phyloP scores from a whole-genome alignment of 2,113 vertebrate genomes.

The Gulo gulo region DNA sequence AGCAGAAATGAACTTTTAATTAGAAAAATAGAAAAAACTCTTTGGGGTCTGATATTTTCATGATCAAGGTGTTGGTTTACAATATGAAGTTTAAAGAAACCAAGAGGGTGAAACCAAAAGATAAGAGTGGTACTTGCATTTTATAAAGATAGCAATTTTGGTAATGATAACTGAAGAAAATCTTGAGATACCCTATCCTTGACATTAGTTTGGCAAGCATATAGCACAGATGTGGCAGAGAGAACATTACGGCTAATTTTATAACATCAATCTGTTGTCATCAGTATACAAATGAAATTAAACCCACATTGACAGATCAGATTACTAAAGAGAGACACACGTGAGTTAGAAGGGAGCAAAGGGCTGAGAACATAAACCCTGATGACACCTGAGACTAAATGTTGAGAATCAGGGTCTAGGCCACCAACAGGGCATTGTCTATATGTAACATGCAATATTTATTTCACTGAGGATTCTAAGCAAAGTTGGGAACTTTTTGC shows the following conservation, averaged over 20 bases:
- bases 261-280: constrained; percentile 78
- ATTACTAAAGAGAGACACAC: constrained; percentile 55
- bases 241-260: constrained; percentile 81
- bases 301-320: constrained; percentile 61
- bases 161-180: constrained; percentile 62
- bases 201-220: constrained; percentile 76
- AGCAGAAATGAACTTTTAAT: not conserved
- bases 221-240: constrained; percentile 75
- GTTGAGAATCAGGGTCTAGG: not conserved
- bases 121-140: not conserved
- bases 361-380: constrained; percentile 32
- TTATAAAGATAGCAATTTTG: constrained; percentile 54
- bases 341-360: constrained; percentile 58
- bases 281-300: constrained; percentile 76
- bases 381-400: constrained; percentile 51
- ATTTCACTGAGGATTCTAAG: constrained; percentile 35
- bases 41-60: not conserved
- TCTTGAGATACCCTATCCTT: constrained; percentile 72
- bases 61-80: not conserved
- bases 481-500: constrained; percentile 26
- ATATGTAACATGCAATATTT: not conserved
- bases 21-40: not conserved
- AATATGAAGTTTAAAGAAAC: not conserved
- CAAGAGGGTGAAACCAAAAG: not conserved
- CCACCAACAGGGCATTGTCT: not conserved